phyloP scores from a whole-genome alignment of 2,888 invertebrate genomes.

The Archaeoteleia sp. region DNA sequence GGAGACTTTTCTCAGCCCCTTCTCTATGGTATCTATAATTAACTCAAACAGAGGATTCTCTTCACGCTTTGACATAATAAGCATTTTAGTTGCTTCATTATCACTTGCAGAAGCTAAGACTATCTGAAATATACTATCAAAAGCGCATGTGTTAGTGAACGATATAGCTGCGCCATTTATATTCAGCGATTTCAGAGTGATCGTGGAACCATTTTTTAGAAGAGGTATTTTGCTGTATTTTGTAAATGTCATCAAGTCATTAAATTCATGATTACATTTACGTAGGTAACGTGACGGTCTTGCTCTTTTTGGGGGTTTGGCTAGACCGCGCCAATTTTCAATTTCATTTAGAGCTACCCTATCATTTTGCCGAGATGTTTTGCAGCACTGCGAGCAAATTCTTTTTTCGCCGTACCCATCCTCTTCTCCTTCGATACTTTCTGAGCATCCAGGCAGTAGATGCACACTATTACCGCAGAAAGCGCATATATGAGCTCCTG shows the following conservation, averaged over 20 bases:
- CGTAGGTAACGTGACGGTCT: not conserved
- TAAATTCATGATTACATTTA: not conserved
- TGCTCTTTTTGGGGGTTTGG: not conserved
- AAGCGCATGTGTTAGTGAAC: constrained; percentile 4
- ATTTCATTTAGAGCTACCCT: not conserved
- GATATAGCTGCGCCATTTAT: constrained; percentile 2
- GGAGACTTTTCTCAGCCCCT: not conserved
- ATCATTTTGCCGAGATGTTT: not conserved
- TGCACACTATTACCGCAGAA: constrained; percentile 19
- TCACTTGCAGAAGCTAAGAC: not conserved
- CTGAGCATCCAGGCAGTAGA: constrained; percentile 5
- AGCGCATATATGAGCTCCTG: constrained; percentile 15
- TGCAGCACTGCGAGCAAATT: constrained; percentile 14
- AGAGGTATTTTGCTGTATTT: not conserved
- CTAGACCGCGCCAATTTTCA: constrained; percentile 6
- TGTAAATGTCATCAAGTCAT: not conserved
- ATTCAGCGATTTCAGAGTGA: not conserved
- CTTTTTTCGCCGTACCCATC: constrained; percentile 25
- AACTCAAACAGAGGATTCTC: constrained; percentile 1
- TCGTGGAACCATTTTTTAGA: constrained; percentile 5
- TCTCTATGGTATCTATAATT: not conserved
- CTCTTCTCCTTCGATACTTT: constrained; percentile 14
- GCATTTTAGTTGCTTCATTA: not conserved
- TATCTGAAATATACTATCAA: constrained; percentile 12
- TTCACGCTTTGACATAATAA: constrained; percentile 2